A percentile compares a stretch with the other conserved stretches of the same genome.
Evolutionary conservation across 2,888 invertebrate genomes (phyloP).

Genomic region (Erebia aethiops): DNA sequence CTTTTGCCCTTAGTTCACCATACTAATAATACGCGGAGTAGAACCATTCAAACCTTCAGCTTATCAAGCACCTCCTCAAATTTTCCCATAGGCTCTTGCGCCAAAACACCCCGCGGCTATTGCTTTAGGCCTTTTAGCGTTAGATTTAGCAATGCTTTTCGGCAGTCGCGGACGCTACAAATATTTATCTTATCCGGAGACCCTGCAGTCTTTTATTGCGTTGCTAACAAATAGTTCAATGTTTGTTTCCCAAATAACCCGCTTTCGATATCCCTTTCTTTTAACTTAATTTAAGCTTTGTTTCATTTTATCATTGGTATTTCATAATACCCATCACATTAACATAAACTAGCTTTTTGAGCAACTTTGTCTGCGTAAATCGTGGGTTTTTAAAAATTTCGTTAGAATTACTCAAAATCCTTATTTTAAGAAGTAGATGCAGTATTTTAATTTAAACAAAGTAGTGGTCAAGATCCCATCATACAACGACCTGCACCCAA

Average conservation of each 20-base stretch:
- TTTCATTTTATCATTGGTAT: not conserved
- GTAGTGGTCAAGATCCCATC: too few species aligned
- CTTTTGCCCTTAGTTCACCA: too few species aligned
- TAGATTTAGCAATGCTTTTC: slow-evolving; percentile 58
- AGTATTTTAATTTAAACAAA: too few species aligned
- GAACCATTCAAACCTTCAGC: not conserved
- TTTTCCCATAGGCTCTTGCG: not conserved
- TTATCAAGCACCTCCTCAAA: not conserved
- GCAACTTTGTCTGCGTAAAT: too few species aligned
- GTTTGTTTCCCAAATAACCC: slow-evolving; percentile 30
- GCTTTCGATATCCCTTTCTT: not conserved
- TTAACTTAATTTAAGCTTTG: not conserved
- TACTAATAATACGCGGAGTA: too few species aligned
- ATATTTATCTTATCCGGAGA: slow-evolving; percentile 67
- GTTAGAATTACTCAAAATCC: too few species aligned
- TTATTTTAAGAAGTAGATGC: too few species aligned
- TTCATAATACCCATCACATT: not conserved
- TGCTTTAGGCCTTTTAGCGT: slow-evolving; percentile 68
- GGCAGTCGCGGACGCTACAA: slow-evolving; percentile 54
- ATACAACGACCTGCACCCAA: too few species aligned
- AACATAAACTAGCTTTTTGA: not conserved
- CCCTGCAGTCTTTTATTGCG: slow-evolving; percentile 69
- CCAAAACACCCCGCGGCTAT: slow-evolving; percentile 56
- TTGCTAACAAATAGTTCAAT: slow-evolving; percentile 63
- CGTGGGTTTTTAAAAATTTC: too few species aligned